phyloP scores from a whole-genome alignment of 2,113 vertebrate species.

The Aegotheles bennettii region DNA sequence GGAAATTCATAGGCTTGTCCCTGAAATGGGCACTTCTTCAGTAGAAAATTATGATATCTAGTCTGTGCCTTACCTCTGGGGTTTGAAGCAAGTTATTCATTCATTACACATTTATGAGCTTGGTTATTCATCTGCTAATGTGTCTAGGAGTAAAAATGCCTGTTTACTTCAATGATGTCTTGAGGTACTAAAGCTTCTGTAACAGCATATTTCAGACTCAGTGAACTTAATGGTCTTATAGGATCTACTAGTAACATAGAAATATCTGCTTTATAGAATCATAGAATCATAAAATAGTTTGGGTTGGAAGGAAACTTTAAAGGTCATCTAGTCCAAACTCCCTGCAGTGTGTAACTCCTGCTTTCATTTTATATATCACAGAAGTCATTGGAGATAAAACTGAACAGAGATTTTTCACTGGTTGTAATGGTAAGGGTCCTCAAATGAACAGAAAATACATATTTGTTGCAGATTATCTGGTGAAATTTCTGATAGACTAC shows the following conservation, averaged over 20 bases:
- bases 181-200: background rate
- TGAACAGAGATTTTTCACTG: background rate
- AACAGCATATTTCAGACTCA: background rate
- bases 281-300: no score
- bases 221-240: background rate
- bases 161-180: conserved; percentile 8
- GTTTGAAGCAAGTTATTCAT: conserved; percentile 7
- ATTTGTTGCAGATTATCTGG: background rate
- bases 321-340: no score
- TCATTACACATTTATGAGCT: conserved; percentile 10
- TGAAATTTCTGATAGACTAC: background rate
- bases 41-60: background rate
- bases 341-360: background rate
- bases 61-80: background rate
- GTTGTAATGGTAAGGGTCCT: background rate
- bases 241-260: background rate
- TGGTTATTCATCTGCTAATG: conserved; percentile 10
- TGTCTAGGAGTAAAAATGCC: background rate
- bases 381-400: background rate
- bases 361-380: background rate
- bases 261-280: background rate
- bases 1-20: background rate
- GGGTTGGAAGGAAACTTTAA: no score
- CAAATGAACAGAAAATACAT: background rate
- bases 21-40: background rate